Conservation (phyloP, 2,797 vertebrate species). For the Ctenochaetus hawaiiensis region DNA sequence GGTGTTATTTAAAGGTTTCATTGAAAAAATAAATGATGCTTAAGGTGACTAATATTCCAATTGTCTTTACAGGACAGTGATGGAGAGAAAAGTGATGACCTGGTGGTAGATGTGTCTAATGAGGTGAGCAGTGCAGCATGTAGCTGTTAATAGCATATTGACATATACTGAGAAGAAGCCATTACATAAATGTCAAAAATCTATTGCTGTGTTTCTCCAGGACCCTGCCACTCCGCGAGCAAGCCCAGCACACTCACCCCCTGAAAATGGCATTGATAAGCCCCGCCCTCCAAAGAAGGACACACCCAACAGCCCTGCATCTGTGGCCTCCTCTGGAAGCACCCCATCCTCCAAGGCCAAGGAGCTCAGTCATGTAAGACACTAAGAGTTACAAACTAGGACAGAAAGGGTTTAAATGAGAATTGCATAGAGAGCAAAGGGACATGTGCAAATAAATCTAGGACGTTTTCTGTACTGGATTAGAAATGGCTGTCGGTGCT, state of each 20-base stretch:
- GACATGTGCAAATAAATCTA: slow-evolving; percentile 76
- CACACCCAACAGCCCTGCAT: slow-evolving; percentile 96
- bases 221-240: slow-evolving; percentile 96
- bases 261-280: slow-evolving; percentile 98
- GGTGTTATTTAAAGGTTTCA: slow-evolving; percentile 1
- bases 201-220: slow-evolving; percentile 73
- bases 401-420: slow-evolving; percentile 68
- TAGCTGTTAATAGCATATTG: slow-evolving; percentile 9
- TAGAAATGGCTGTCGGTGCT: slow-evolving; percentile 82
- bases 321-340: slow-evolving; percentile 97
- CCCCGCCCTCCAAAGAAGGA: slow-evolving; percentile 97
- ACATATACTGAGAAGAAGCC: background rate
- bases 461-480: slow-evolving; percentile 79
- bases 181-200: slow-evolving; percentile 10
- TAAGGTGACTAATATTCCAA: slow-evolving; percentile 37
- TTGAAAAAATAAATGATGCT: background rate
- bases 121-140: slow-evolving; percentile 86
- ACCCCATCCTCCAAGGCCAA: slow-evolving; percentile 99
- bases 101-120: slow-evolving; percentile 98
- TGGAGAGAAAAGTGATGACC: slow-evolving; percentile 97
- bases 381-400: slow-evolving; percentile 63
- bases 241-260: slow-evolving; percentile 95
- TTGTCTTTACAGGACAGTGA: slow-evolving; percentile 92
- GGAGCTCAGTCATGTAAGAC: slow-evolving; percentile 98
- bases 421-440: slow-evolving; percentile 68